Evolutionary conservation across 1,140 invertebrate species (phyloP).

Genomic region (Diorhabda sublineata): DNA sequence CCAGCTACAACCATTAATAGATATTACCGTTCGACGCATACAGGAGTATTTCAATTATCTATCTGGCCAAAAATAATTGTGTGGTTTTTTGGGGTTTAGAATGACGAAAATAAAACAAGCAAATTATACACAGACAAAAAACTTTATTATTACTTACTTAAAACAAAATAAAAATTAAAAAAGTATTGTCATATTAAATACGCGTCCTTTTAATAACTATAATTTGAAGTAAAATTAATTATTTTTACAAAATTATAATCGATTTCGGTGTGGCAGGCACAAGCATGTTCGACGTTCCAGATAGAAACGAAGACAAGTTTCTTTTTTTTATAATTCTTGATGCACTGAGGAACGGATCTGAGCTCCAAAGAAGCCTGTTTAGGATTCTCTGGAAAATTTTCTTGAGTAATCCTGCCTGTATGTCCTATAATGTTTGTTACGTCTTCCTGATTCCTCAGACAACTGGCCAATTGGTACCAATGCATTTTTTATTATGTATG

Average conservation of each 20-base stretch:
- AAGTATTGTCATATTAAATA: background rate
- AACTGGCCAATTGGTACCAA: too few relatives aligned
- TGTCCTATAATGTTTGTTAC: too few relatives aligned
- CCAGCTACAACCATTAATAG: constrained; percentile 27
- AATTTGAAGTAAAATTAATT: background rate
- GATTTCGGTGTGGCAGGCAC: background rate
- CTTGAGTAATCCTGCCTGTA: too few relatives aligned
- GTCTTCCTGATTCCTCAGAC: too few relatives aligned
- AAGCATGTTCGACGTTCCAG: constrained; percentile 13
- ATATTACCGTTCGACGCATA: background rate
- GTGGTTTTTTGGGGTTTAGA: background rate
- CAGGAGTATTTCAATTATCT: background rate
- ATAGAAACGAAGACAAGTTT: constrained; percentile 7
- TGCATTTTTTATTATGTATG: too few relatives aligned
- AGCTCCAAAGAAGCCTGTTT: constrained; percentile 1
- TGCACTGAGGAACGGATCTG: too few relatives aligned
- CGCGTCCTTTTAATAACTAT: background rate
- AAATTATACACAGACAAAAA: constrained; percentile 1
- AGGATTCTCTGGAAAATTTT: background rate
- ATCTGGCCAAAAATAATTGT: background rate
- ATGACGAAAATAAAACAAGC: constrained; percentile 5
- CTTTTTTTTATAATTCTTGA: too few relatives aligned
- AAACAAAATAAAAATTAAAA: background rate
- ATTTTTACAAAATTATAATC: background rate
- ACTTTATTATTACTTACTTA: background rate